Conservation (phyloP, 1,140 invertebrate species). For the Rhagoletis zephyria region DNA sequence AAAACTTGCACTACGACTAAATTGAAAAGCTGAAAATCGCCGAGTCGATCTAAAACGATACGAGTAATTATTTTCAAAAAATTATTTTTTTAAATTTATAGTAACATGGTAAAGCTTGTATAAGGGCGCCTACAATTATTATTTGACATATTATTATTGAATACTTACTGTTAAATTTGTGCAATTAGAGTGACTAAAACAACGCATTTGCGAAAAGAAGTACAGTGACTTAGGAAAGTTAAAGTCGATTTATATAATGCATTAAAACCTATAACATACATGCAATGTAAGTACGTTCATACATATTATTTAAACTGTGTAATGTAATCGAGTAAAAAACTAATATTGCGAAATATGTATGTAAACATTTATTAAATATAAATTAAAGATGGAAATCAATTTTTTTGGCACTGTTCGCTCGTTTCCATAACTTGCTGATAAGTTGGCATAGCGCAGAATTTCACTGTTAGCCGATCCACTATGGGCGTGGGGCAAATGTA, state of each 20-base stretch:
- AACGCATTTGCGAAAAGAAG: neutral
- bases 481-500: slow-evolving; percentile 73
- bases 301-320: neutral
- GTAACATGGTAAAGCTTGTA: neutral
- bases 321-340: neutral
- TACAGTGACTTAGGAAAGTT: neutral
- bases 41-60: neutral
- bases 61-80: neutral
- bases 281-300: too few relatives aligned
- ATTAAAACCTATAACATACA: too few relatives aligned
- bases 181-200: neutral
- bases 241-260: neutral
- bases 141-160: neutral
- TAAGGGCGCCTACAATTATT: neutral
- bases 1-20: slow-evolving; percentile 65
- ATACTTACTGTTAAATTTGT: slow-evolving; percentile 10
- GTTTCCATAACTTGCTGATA: slow-evolving; percentile 56
- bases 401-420: neutral
- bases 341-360: neutral
- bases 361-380: slow-evolving; percentile 27
- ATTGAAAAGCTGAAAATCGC: neutral
- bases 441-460: slow-evolving; percentile 76
- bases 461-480: slow-evolving; percentile 75
- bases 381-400: neutral
- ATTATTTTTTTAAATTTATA: neutral